Evolutionary conservation across 2,888 invertebrate genomes (phyloP).

Genomic region (Atethmia centrago): DNA sequence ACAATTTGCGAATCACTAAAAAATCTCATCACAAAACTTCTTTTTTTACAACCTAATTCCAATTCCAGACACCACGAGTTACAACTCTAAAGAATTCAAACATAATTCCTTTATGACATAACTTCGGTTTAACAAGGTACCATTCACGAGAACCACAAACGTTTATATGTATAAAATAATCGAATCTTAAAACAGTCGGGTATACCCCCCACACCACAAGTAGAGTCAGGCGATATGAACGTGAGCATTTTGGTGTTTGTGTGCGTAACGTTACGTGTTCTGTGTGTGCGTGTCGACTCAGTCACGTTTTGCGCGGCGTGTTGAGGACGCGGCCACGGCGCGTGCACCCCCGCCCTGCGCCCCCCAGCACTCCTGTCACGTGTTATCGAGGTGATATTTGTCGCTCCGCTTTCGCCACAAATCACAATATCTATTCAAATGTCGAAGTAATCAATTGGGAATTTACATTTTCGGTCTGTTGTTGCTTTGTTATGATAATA

Average conservation of each 20-base stretch:
- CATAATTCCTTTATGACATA: conserved; percentile 44
- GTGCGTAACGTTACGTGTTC: no score
- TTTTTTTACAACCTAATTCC: neutral
- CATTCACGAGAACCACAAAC: conserved; percentile 16
- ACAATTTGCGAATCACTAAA: conserved; percentile 20
- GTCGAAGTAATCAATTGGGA: conserved; percentile 57
- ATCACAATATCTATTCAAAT: conserved; percentile 68
- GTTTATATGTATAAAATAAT: neutral
- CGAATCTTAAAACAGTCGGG: conserved; percentile 50
- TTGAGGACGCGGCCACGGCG: conserved; percentile 77
- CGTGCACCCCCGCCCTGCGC: conserved; percentile 69
- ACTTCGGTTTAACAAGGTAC: conserved; percentile 13
- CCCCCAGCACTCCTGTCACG: conserved; percentile 70
- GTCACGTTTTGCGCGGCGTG: conserved; percentile 89
- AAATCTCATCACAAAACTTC: neutral
- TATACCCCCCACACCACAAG: conserved; percentile 58
- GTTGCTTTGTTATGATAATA: conserved; percentile 24
- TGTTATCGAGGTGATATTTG: conserved; percentile 77
- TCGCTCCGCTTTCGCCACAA: conserved; percentile 81
- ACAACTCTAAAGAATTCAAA: neutral
- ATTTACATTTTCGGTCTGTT: conserved; percentile 18
- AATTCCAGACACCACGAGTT: neutral
- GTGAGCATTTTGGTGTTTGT: conserved; percentile 64
- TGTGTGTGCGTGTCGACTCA: conserved; percentile 69
- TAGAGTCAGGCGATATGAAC: conserved; percentile 76